Evolutionary conservation across 2,888 invertebrate genomes (phyloP).

Genomic region (Caenorhabditis wallacei): DNA sequence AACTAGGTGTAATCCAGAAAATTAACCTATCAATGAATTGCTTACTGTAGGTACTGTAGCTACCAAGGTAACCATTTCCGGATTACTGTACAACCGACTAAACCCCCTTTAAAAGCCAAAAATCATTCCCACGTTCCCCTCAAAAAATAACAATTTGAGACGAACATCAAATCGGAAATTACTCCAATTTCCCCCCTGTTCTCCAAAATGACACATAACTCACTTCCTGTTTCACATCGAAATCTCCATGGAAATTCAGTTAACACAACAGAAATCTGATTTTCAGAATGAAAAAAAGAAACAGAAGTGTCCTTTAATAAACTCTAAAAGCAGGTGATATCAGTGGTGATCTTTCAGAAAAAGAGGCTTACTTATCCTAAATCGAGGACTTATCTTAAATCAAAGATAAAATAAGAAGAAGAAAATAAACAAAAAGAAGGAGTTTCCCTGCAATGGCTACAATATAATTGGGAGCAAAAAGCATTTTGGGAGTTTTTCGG

Average conservation of each 20-base stretch:
- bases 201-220: constrained; percentile 8
- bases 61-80: too few species aligned
- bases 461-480: too few species aligned
- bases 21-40: too few species aligned
- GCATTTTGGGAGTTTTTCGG: background rate
- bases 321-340: constrained; percentile 6
- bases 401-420: too few species aligned
- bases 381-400: too few species aligned
- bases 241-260: constrained; percentile 18
- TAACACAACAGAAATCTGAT: constrained; percentile 1
- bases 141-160: background rate
- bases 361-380: background rate
- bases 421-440: too few species aligned
- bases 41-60: too few species aligned
- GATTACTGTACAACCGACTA: too few species aligned
- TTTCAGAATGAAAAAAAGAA: background rate
- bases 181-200: background rate
- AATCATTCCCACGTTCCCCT: too few species aligned
- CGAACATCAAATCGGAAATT: constrained; percentile 17
- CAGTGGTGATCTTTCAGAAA: background rate
- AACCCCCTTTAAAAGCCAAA: too few species aligned
- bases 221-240: background rate
- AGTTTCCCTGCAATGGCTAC: too few species aligned
- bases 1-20: too few species aligned
- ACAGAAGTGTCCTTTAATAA: background rate